Base-by-base conservation (phyloP, 2,888 invertebrate genomes). In the Nemapogon koenigi region DNA sequence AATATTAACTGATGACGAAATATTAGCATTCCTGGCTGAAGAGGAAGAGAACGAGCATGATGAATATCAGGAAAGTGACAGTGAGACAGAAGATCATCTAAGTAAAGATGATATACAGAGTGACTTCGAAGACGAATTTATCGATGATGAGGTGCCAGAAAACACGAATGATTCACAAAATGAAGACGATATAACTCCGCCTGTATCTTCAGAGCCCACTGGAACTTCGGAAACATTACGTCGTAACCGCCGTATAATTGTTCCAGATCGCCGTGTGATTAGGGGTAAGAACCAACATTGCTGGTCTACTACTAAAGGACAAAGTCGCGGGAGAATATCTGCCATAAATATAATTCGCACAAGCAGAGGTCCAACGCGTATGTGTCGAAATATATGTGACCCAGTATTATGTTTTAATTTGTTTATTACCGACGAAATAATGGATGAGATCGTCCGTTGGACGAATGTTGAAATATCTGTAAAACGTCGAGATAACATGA, bases 341-440 rank as follows among this genome's bases (percentile, higher is more conserved):
- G 22, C 22, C 8, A 22, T 7, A 7, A 22, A 22, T 8, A 22
- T 22, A 7, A 8, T 22, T 14, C 7, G n/a, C 14, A 29, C 29
- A 6, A 8, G 7, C 6, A 29, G 29, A 29, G 29, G 44, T 22
- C 44, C 43, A 33, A 44, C 27, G 30, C 37, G 43, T 13, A 42
- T 44, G 44, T 44, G 42, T 40, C 26, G 35, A n/a, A 33, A 39
- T 32, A 22, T n/a, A n/a, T n/a, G n/a, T n/a, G n/a, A n/a, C n/a
- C n/a, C n/a, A n/a, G n/a, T n/a, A n/a, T n/a, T n/a, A n/a, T 28
- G 28, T 14, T 35, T 35, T n/a, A 11, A 25, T 22, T 3, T 35
- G 25, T 35, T 35, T 25, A 3, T 35, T 25, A 35, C 25, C n/a
- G 35, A 35, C 7, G 35, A 35, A n/a, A 22, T 35, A 22, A 22